Base-by-base conservation (phyloP, 1,140 invertebrate genomes). In the Plutomurus gul region DNA sequence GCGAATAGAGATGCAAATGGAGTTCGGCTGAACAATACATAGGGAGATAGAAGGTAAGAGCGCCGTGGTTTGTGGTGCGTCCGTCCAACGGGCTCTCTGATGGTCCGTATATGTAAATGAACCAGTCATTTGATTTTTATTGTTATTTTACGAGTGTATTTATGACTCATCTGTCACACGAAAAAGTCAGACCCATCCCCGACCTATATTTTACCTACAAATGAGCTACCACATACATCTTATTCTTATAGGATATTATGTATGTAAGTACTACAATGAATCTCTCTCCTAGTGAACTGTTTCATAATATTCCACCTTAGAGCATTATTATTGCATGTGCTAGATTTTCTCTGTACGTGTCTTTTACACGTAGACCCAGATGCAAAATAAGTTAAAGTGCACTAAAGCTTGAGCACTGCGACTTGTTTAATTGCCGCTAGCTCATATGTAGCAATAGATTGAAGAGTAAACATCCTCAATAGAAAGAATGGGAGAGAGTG, bases 61-160 rank as follows among this genome's bases (percentile, higher is more conserved):
- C 3, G 18, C 3, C 10, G 10, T 8, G 4, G 43, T n/a, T 16
- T 49, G 13, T n/a, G 18, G 46, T 18, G 13, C 8, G 46, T 49
- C n/a, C 20, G 3, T n/a, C 3, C 27, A 33, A n/a, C 51, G 7
- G 11, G 39, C 39, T 13, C 7, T 43, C 10, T 10, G 2, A 3
- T 43, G 2, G 7, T n/a, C 11, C 30, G 22, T 56, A 13, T 56
- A 56, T 65, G 56, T 27, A 36, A 65, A 65, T 65, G 56, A 33
- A 56, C n/a, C 16, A 27, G 51, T 25, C 16, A 65, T 65, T 65
- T 65, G 36, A 65, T 33, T 65, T 65, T 65, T 65, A 65, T 65
- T 65, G 56, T 6, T 65, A 65, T 65, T 65, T 33, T 65, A 65
- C 36, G 56, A 36, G 25, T 33, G 30, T 65, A 65, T 36, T 65